phyloP scores from a whole-genome alignment of 53 echinoderm and acorn worm genomes.

The Glandiceps talaboti region DNA sequence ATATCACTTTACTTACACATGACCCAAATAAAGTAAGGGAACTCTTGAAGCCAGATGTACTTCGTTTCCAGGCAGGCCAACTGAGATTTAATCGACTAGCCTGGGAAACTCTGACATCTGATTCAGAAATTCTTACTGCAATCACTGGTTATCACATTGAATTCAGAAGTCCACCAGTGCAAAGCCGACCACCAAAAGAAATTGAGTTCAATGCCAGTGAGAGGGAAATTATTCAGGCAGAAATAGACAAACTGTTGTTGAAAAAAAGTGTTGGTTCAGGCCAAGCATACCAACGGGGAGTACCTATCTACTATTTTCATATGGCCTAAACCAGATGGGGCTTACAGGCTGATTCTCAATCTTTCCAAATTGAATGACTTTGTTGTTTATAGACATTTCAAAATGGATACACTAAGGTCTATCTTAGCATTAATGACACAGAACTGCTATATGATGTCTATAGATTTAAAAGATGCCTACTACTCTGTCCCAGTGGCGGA shows the following conservation, averaged over 20 bases:
- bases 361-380: not conserved
- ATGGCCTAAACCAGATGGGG: not conserved
- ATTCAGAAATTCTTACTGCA: conserved; percentile 6
- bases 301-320: not conserved
- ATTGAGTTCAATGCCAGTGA: not conserved
- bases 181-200: not conserved
- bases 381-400: not conserved
- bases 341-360: conserved; percentile 2
- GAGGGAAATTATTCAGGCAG: not conserved
- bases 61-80: conserved; percentile 17
- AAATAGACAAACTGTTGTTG: conserved; percentile 1
- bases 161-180: not conserved
- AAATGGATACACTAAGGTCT: not conserved
- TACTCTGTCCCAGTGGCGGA: not conserved
- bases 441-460: not conserved
- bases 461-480: not conserved
- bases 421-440: not conserved
- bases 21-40: too few relatives aligned
- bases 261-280: not conserved
- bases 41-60: too few relatives aligned
- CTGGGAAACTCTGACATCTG: conserved; percentile 13
- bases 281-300: not conserved
- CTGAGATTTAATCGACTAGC: conserved; percentile 2
- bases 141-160: conserved; percentile 13
- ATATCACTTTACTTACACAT: too few relatives aligned